Evolutionary conservation across 2,888 invertebrate species (phyloP).

Genomic region (Hypomecis atomaria): DNA sequence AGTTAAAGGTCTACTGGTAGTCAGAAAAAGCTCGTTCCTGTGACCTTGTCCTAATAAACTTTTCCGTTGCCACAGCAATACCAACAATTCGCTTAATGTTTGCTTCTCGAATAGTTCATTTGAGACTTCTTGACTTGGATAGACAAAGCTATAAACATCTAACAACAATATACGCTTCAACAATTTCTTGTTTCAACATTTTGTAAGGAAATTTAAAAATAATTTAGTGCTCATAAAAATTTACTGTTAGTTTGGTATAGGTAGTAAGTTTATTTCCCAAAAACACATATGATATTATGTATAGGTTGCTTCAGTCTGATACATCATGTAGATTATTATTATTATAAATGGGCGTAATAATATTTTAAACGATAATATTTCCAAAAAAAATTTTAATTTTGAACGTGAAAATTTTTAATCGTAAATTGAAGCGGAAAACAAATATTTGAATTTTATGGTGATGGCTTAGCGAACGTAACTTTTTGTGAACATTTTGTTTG

Average conservation of each 20-base stretch:
- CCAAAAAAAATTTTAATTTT: background rate
- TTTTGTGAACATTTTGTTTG: slow-evolving; percentile 6
- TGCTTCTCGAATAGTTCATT: slow-evolving; percentile 25
- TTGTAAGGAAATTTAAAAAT: background rate
- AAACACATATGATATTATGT: too few relatives aligned
- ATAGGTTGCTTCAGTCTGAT: too few relatives aligned
- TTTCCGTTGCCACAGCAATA: slow-evolving; percentile 22
- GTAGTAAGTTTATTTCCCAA: too few relatives aligned
- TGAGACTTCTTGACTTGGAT: background rate
- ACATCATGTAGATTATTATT: background rate
- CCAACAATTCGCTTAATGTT: slow-evolving; percentile 28
- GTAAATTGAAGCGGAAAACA: slow-evolving; percentile 2
- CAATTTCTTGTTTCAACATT: slow-evolving; percentile 3
- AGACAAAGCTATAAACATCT: slow-evolving; percentile 10
- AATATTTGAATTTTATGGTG: slow-evolving; percentile 1
- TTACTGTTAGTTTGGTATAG: too few relatives aligned
- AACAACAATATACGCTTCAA: background rate
- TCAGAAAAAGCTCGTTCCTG: slow-evolving; percentile 51
- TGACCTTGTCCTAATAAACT: slow-evolving; percentile 41
- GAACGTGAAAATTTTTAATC: background rate
- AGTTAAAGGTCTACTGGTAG: slow-evolving; percentile 53
- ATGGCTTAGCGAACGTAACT: background rate
- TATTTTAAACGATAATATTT: background rate
- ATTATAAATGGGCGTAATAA: too few relatives aligned
- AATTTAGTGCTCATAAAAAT: too few relatives aligned